phyloP scores from a whole-genome alignment of 2,888 invertebrate species.

The Habroteleia sp. region DNA sequence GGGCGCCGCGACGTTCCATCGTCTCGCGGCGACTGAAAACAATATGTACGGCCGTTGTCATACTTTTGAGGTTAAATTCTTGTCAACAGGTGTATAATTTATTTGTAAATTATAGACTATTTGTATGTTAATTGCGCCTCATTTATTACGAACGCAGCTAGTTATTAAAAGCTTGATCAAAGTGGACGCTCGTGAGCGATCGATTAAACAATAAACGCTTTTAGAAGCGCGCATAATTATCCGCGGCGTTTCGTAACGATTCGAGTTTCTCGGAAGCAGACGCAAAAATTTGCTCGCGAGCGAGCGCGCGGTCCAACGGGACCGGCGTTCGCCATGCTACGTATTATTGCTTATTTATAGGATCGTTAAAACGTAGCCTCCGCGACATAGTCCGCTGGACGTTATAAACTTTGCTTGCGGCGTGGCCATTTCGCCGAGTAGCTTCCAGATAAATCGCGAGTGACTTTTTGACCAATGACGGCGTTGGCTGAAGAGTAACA shows the following conservation, averaged over 20 bases:
- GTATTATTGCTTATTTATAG: slow-evolving; percentile 78
- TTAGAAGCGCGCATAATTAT: slow-evolving; percentile 36
- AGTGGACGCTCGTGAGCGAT: slow-evolving; percentile 32
- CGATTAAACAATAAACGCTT: slow-evolving; percentile 31
- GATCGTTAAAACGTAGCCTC: slow-evolving; percentile 76
- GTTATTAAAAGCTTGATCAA: slow-evolving; percentile 51
- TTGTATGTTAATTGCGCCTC: slow-evolving; percentile 56
- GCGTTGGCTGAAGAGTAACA: too few species aligned
- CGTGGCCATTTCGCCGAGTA: slow-evolving; percentile 43
- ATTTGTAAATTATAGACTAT: slow-evolving; percentile 57
- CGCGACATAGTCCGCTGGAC: slow-evolving; percentile 68
- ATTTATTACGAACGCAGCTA: slow-evolving; percentile 47
- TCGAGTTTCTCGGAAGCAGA: slow-evolving; percentile 26
- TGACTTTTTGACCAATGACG: slow-evolving; percentile 12
- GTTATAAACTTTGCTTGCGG: slow-evolving; percentile 49
- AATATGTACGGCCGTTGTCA: slow-evolving; percentile 31
- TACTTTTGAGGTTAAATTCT: slow-evolving; percentile 56
- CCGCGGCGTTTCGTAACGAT: slow-evolving; percentile 29
- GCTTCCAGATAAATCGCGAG: slow-evolving; percentile 37
- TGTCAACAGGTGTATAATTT: slow-evolving; percentile 61
- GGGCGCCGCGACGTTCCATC: background rate
- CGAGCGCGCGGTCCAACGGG: slow-evolving; percentile 6
- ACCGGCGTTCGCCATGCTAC: slow-evolving; percentile 56
- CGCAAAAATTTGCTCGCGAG: slow-evolving; percentile 10
- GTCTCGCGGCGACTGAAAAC: slow-evolving; percentile 12